Evolutionary conservation across 2,113 vertebrate genomes (phyloP), one percentile per base, ranked within the genome.

Genomic region (Xyrauchen texanus): DNA sequence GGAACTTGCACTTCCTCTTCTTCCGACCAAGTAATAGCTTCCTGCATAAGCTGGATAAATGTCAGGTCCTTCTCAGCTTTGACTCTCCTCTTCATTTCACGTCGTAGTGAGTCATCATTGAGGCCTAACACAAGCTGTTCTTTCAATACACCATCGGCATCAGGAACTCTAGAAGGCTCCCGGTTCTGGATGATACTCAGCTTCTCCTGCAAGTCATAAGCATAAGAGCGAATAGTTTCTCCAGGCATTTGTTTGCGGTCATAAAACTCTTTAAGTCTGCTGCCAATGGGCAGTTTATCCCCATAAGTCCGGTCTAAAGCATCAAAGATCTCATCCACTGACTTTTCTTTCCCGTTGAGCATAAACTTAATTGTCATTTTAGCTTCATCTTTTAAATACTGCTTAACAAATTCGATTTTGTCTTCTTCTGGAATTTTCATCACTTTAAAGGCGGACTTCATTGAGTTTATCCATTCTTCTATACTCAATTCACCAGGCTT

Each of bases 91-190:
- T 79, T 79, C 45, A 72, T 79, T 51, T 70, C 57, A 69, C 55
- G 45, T 15, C 57, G 42, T 9, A 78, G 46, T 0, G 12, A 58
- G 7, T 78, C 66, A 70, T 78, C 77, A 8, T 13, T 78, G 11
- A 78, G 44, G 6, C 66, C 66, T 13, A 78, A 69, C 12, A 69
- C 77, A n/a, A 78, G 55, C 77, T 78, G 66, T 61, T 78, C 77
- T 10, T 78, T 78, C 8, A 69, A 10, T n/a, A 69, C 55, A 8
- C 11, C 44, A 61, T 78, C 66, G 34, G 66, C n/a, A 60, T 49
- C 47, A 49, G 47, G 47, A 8, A 47, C 46, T 47, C 46, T 47
- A 7, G 46, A 47, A 4, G 46, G 4, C 4, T 47, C 46, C 46
- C 46, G 46, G 46, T 7, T 47, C 46, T 5, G 46, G 7, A 47